Evolutionary conservation across 2,888 invertebrate species (phyloP).

Genomic region (Nephrotoma guestfalica): DNA sequence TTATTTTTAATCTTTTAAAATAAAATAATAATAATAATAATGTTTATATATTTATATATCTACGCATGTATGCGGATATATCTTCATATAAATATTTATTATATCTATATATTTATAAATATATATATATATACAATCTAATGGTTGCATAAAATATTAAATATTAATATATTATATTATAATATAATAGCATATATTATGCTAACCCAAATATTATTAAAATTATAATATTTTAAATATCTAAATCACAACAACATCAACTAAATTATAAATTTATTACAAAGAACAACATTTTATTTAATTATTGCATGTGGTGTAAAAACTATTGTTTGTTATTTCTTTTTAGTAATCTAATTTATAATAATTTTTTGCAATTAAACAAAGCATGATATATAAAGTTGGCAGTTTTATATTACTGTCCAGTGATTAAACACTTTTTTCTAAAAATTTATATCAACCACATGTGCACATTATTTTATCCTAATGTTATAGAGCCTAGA

Average conservation of each 20-base stretch:
- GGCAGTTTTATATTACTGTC: too few species aligned
- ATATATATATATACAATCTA: not conserved
- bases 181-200: not conserved
- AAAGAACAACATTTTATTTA: not conserved
- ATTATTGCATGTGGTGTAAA: not conserved
- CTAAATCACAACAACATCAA: not conserved
- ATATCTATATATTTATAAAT: not conserved
- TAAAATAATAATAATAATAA: not conserved
- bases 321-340: not conserved
- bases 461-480: not conserved
- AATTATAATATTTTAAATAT: not conserved
- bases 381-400: too few species aligned
- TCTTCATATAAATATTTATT: not conserved
- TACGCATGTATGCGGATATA: not conserved
- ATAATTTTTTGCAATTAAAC: too few species aligned
- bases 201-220: not conserved
- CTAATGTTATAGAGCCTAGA: not conserved
- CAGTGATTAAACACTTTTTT: not conserved
- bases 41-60: not conserved
- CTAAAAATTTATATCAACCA: not conserved
- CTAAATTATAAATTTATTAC: not conserved
- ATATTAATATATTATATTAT: not conserved
- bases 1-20: not conserved
- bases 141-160: not conserved
- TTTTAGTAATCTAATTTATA: too few species aligned